These are phyloP conservation scores for Drosophila santomea DNA, from an alignment of 1,140 invertebrate genomes.

Conservation along the genomic window DNA sequence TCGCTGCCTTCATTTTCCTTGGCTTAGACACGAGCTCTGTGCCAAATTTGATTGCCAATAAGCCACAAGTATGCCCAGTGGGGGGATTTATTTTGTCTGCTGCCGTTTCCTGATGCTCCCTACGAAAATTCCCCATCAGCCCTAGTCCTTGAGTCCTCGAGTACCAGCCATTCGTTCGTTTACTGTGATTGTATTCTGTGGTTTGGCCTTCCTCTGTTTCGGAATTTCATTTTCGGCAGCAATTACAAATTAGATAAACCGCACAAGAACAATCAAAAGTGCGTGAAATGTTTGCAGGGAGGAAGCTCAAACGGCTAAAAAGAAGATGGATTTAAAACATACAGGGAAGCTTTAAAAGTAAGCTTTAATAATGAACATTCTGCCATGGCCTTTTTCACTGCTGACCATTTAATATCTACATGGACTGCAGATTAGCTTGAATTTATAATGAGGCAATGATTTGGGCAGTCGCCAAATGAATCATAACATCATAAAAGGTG, in stretches of 20 bases:
- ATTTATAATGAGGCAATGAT: neutral
- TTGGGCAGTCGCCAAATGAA: neutral
- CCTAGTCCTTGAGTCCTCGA: neutral
- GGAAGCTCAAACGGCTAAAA: neutral
- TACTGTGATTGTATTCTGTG: slow-evolving; percentile 57
- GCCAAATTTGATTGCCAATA: slow-evolving; percentile 69
- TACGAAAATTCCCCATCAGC: neutral
- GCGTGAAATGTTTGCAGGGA: slow-evolving; percentile 18
- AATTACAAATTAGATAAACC: slow-evolving; percentile 77
- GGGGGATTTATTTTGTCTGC: slow-evolving; percentile 55
- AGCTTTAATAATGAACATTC: too few relatives aligned
- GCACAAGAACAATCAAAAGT: slow-evolving; percentile 44
- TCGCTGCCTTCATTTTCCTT: slow-evolving; percentile 11
- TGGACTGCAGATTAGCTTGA: neutral
- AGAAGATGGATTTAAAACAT: neutral
- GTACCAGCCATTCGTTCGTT: slow-evolving; percentile 6
- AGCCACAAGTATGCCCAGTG: slow-evolving; percentile 67
- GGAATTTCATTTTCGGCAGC: slow-evolving; percentile 51
- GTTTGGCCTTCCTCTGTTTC: slow-evolving; percentile 15
- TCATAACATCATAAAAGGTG: neutral
- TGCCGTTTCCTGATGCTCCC: neutral
- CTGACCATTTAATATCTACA: neutral
- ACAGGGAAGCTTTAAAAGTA: too few relatives aligned
- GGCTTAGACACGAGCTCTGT: slow-evolving; percentile 40
- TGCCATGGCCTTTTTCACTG: too few relatives aligned